These are phyloP conservation scores for Melangyna quadrimaculata DNA, from an alignment of 2,888 invertebrate genomes.

Conservation along the genomic window DNA sequence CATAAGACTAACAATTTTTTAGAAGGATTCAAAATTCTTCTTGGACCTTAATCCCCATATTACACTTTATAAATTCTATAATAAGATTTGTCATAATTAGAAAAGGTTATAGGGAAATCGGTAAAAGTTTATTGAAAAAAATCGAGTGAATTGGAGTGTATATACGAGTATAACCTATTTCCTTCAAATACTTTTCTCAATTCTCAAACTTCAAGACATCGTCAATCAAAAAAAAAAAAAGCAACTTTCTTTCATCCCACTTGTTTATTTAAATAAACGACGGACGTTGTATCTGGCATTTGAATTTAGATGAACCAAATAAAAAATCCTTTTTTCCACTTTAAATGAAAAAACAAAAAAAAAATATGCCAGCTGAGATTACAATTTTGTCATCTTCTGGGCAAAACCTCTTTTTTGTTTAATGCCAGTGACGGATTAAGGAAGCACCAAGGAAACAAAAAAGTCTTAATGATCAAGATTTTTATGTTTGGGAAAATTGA, in stretches of 20 bases:
- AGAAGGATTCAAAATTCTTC: too few relatives aligned
- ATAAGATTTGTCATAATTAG: too few relatives aligned
- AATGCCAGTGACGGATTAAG: background rate
- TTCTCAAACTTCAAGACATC: background rate
- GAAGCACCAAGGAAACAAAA: too few relatives aligned
- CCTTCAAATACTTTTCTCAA: background rate
- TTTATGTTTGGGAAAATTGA: too few relatives aligned
- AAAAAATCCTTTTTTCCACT: slow-evolving; percentile 11
- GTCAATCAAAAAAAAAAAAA: slow-evolving; percentile 31
- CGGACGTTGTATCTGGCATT: background rate
- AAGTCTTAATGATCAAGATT: too few relatives aligned
- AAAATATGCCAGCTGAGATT: slow-evolving; percentile 45
- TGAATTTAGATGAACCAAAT: slow-evolving; percentile 3
- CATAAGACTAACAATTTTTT: too few relatives aligned
- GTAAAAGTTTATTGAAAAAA: too few relatives aligned
- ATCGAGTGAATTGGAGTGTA: too few relatives aligned
- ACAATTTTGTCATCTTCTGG: slow-evolving; percentile 51
- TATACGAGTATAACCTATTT: background rate
- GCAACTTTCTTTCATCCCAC: slow-evolving; percentile 12
- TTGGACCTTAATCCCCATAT: too few relatives aligned
- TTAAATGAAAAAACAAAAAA: background rate
- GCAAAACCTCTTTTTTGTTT: slow-evolving; percentile 1
- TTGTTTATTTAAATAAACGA: slow-evolving; percentile 11
- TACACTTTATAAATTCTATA: too few relatives aligned
- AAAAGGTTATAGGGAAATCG: too few relatives aligned